Percentiles rank a stretch among this genome's conserved stretches.
phyloP scores from a whole-genome alignment of 2,113 vertebrate genomes.

The Bubo scandiacus region DNA sequence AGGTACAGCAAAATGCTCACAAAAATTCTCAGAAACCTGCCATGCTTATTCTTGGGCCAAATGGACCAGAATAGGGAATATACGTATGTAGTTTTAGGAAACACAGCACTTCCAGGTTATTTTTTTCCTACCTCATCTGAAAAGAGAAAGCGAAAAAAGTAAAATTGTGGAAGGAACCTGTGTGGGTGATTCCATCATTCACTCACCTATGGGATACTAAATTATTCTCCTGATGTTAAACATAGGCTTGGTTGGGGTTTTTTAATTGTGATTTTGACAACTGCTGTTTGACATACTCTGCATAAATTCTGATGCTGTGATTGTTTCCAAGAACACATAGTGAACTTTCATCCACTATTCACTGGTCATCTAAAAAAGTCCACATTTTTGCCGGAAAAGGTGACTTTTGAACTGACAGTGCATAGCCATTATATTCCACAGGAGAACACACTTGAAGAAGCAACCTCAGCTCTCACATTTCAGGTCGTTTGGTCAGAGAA shows the following conservation, averaged over 20 bases:
- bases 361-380: accelerated
- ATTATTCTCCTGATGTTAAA: background rate
- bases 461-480: background rate
- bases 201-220: background rate
- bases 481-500: background rate
- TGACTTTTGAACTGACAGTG: background rate
- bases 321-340: background rate
- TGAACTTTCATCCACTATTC: background rate
- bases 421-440: background rate
- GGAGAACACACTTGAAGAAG: background rate
- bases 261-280: background rate
- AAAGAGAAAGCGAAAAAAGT: background rate
- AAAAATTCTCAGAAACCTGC: background rate
- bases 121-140: background rate
- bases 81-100: background rate
- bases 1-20: background rate
- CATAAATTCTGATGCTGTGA: background rate
- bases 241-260: background rate
- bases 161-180: background rate
- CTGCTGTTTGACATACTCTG: background rate
- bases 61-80: background rate
- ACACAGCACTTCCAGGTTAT: background rate
- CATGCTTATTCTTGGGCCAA: background rate
- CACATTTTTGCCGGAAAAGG: background rate
- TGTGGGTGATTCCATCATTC: background rate